phyloP scores from a whole-genome alignment of 2,113 vertebrate species.

The Myanophis thanlyinensis region DNA sequence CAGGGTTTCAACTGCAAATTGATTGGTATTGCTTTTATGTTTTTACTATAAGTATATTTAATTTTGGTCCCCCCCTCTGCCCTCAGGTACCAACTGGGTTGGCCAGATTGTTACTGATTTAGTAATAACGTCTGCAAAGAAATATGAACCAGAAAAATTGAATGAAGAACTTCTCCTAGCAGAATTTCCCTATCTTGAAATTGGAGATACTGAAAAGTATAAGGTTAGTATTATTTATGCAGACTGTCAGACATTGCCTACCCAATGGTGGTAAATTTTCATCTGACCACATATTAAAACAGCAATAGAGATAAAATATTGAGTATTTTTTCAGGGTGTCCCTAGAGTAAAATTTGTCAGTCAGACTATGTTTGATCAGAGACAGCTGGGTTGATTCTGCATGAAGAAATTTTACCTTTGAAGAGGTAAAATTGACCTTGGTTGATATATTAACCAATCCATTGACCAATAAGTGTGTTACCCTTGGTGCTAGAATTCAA shows the following conservation, averaged over 20 bases:
- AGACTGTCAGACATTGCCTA: neutral
- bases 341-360: neutral
- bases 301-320: neutral
- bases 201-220: slow-evolving; percentile 21
- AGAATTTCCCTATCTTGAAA: slow-evolving; percentile 10
- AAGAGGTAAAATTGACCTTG: neutral
- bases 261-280: neutral
- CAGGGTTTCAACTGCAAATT: neutral
- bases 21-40: neutral
- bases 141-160: slow-evolving; percentile 11
- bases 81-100: slow-evolving; percentile 16
- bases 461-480: neutral
- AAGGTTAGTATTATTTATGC: neutral
- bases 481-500: neutral
- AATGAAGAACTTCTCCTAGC: slow-evolving; percentile 8
- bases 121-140: slow-evolving; percentile 18
- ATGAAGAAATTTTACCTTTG: neutral
- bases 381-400: neutral
- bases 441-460: neutral
- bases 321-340: neutral
- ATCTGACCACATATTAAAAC: neutral
- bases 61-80: neutral
- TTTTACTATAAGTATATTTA: neutral
- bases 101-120: slow-evolving; percentile 20
- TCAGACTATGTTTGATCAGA: neutral